Conservation (phyloP, 2,888 invertebrate species). For the Anthrax anthrax region DNA sequence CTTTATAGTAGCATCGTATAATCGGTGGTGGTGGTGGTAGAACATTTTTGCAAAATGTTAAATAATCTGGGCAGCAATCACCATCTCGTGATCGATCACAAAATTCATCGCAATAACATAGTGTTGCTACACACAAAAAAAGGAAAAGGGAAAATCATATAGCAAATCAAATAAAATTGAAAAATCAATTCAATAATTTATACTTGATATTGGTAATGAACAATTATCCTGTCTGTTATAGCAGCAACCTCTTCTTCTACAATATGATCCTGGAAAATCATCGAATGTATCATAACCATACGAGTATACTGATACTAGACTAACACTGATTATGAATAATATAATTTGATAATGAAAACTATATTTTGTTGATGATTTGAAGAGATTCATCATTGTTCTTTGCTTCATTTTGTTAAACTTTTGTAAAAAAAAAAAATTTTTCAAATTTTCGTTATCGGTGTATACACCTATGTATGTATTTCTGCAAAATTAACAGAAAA, state of each 20-base stretch:
- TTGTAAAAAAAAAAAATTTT: too few species aligned
- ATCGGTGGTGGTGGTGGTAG: conserved; percentile 14
- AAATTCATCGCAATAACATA: conserved; percentile 91
- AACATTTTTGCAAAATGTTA: conserved; percentile 50
- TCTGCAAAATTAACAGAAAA: too few species aligned
- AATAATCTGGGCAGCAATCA: conserved; percentile 91
- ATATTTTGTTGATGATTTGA: neutral
- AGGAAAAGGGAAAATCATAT: neutral
- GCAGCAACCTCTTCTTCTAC: conserved; percentile 47
- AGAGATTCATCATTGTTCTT: neutral
- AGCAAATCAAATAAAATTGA: neutral
- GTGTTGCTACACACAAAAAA: conserved; percentile 43
- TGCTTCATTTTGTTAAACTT: too few species aligned
- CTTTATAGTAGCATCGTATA: conserved; percentile 23
- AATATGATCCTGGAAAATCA: conserved; percentile 32
- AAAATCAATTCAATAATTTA: too few species aligned
- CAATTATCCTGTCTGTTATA: conserved; percentile 63
- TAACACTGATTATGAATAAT: neutral
- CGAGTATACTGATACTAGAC: neutral
- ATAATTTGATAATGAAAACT: neutral
- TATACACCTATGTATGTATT: too few species aligned
- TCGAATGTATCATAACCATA: neutral
- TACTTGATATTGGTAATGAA: conserved; percentile 60
- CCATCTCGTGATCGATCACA: conserved; percentile 58
- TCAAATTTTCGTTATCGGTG: too few species aligned